Base-by-base conservation (phyloP, 2,888 invertebrate species). In the Dolichopus griseipennis region DNA sequence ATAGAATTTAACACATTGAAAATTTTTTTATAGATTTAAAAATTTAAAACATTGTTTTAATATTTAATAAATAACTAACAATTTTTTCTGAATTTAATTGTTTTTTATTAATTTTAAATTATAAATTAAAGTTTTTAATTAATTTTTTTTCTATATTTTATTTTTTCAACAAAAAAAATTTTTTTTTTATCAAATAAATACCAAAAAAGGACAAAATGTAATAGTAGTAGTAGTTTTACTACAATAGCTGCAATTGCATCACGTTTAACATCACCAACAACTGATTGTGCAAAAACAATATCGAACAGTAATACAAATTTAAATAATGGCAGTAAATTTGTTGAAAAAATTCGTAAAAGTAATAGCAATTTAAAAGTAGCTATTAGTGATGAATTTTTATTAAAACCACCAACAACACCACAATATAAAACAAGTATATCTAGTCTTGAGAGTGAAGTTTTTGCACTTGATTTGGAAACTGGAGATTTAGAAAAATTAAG, bases 381-480 rank as follows among this genome's bases (percentile, higher is more conserved):
- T 12, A 52, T 52, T 12, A 52, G 52, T n/a, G 52, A 52, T 63
- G 63, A 63, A 63, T 22, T 27, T 63, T 27, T 63, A 12, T 63
- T 63, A 27, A 63, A 71, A 43, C 69, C 69, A 33, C 64, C 70
- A 64, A 62, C 68, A 20, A 37, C 71, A 12, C 65, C 71, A 61
- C 68, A 70, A 61, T 71, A 71, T 66, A 68, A 70, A 70, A 71
- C 70, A 20, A 69, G 69, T 67, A 70, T 70, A 66, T 66, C 65
- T 63, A 71, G 71, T 68, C 69, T 71, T 66, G 68, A 70, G 66
- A 71, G 71, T 66, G 71, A 71, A 70, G 70, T 71, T 21, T 63
- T 71, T 21, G 69, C 71, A 66, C 69, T 71, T 64, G 70, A 71
- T 67, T 70, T 70, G 21, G 70, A 70, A 66, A 70, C 71, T 7